Conservation (phyloP, 2,113 vertebrate species). For the Phalacrocorax carbo region DNA sequence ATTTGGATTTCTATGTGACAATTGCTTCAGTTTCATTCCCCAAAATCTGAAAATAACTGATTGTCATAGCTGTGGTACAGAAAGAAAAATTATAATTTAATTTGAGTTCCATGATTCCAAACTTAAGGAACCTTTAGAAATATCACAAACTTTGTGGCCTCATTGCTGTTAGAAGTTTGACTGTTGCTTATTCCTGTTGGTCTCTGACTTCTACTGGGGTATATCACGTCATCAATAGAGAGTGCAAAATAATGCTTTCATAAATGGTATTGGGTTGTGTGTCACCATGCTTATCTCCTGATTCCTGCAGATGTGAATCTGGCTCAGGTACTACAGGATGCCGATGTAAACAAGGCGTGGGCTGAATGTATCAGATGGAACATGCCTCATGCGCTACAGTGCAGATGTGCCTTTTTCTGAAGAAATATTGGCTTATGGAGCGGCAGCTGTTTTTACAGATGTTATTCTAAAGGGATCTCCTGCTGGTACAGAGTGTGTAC, state of each 20-base stretch:
- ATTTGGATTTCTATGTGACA: neutral
- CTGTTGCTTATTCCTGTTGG: neutral
- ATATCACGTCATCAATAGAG: neutral
- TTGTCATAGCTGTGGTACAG: neutral
- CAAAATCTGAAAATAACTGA: neutral
- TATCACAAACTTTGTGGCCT: neutral
- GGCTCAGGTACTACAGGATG: neutral
- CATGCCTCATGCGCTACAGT: neutral
- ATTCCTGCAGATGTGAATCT: neutral
- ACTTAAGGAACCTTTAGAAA: neutral
- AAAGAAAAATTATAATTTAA: neutral
- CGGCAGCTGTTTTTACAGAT: constrained; percentile 50
- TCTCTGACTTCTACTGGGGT: neutral
- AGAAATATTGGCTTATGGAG: constrained; percentile 7
- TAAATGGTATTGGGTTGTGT: neutral
- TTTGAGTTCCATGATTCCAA: neutral
- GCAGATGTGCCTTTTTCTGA: constrained; percentile 16
- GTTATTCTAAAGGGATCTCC: constrained; percentile 14
- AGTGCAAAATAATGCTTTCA: neutral
- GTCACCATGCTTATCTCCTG: neutral
- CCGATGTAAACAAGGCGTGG: neutral
- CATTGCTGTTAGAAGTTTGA: neutral
- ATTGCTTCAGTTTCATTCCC: neutral
- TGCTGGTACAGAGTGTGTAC: neutral
- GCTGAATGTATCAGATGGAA: neutral